Evolutionary conservation across 2,888 invertebrate species (phyloP), one percentile per base, ranked within the genome.

Genomic region (Tolmerus cingulatus): DNA sequence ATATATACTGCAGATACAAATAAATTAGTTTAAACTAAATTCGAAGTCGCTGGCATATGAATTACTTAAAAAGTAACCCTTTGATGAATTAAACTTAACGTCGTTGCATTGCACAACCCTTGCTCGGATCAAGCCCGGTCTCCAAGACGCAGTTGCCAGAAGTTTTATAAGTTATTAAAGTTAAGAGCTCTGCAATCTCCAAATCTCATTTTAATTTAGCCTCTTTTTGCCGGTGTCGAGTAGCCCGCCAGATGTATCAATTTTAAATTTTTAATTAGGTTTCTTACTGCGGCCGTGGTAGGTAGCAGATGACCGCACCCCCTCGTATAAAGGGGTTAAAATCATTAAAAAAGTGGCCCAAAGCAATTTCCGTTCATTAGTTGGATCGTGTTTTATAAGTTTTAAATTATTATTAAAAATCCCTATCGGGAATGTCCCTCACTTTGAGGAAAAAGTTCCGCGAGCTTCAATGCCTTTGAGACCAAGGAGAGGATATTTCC

Each of bases 231-330:
- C n/a, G 23, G 57, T 57, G 9, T 8, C 57, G 8, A 57, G n/a
- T 66, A 14, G 66, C 66, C 30, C 55, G 19, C 30, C 81, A 81
- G 81, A 81, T 81, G 81, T 81, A 81, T 81, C 81, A 81, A 55
- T 81, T 81, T 81, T 81, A 51, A 81, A 81, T 81, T 81, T 81
- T 81, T 81, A 81, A 81, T 81, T 81, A 55, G 51, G 30, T 81
- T 81, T 81, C 43, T 27, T 14, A 7, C 40, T 27, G 8, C n/a
- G 51, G 43, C 23, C 16, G n/a, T 5, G 81, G 9, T 51, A 81
- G 51, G 76, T 8, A 34, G 16, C n/a, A 27, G 51, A 16, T 81
- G 51, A 81, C 81, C 55, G 27, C 81, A 34, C n/a, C 81, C 55
- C 30, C n/a, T 55, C 16, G 12, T 19, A 14, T 14, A n/a, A 79